A percentile compares a stretch with the other conserved stretches of the same genome.
These are phyloP conservation scores for Zaprionus camerounensis DNA, from an alignment of 1,140 invertebrate genomes.

Conservation along the genomic window DNA sequence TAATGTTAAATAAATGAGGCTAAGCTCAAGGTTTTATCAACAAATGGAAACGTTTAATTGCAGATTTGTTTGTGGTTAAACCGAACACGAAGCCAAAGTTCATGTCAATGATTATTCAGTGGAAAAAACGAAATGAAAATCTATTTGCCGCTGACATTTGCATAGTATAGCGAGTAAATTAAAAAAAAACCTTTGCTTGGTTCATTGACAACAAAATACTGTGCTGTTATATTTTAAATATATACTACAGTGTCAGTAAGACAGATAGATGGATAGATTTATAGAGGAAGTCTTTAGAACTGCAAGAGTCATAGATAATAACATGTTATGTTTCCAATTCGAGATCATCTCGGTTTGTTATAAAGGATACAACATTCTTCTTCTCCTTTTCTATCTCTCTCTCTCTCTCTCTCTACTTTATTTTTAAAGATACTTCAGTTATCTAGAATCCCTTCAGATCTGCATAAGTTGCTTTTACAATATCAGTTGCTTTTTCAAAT, in stretches of 20 bases:
- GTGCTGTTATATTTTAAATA: too few relatives aligned
- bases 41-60: constrained; percentile 35
- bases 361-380: background rate
- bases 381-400: background rate
- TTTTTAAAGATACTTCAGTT: background rate
- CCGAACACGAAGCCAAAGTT: constrained; percentile 1
- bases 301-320: too few relatives aligned
- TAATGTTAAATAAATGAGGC: constrained; percentile 36
- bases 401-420: background rate
- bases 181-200: background rate
- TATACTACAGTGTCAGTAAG: too few relatives aligned
- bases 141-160: background rate
- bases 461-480: background rate
- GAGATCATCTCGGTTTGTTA: background rate
- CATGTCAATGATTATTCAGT: background rate
- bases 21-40: constrained; percentile 14
- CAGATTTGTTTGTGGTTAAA: constrained; percentile 20
- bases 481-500: too few relatives aligned
- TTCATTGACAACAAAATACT: background rate
- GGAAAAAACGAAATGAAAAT: background rate
- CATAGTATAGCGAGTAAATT: background rate
- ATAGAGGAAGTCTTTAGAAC: too few relatives aligned
- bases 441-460: background rate
- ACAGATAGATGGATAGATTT: too few relatives aligned
- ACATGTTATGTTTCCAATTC: too few relatives aligned